Evolutionary conservation across 2,888 invertebrate genomes (phyloP).

Genomic region (Rhamnusium bicolor): DNA sequence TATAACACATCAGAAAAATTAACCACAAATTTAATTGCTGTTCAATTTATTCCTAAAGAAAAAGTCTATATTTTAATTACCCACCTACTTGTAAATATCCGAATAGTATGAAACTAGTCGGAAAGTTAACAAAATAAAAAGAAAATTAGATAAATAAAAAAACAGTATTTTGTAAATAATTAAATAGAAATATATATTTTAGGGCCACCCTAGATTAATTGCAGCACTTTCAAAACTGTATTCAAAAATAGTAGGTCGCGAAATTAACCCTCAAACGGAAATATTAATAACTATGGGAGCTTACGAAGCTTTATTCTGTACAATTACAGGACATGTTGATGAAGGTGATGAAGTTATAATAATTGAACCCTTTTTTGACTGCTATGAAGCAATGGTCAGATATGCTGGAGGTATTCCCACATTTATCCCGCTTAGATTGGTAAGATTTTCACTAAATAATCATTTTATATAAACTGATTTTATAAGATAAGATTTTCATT

Average conservation of each 20-base stretch:
- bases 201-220: constrained; percentile 95
- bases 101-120: no score
- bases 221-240: constrained; percentile 89
- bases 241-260: constrained; percentile 81
- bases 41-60: no score
- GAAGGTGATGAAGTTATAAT: constrained; percentile 94
- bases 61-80: no score
- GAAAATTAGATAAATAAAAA: no score
- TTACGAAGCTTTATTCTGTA: constrained; percentile 92
- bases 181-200: no score
- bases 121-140: no score
- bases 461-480: neutral
- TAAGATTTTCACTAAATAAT: constrained; percentile 26
- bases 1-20: no score
- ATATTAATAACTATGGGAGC: constrained; percentile 93
- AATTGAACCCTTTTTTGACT: constrained; percentile 98
- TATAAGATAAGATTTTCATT: no score
- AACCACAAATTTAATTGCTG: no score
- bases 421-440: constrained; percentile 88
- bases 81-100: no score
- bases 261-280: constrained; percentile 90
- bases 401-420: constrained; percentile 89
- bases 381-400: constrained; percentile 95
- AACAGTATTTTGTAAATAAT: no score
- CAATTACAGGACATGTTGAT: constrained; percentile 84